Conservation (phyloP, 2,888 invertebrate genomes). For the Zygothrica quintamaculata region DNA sequence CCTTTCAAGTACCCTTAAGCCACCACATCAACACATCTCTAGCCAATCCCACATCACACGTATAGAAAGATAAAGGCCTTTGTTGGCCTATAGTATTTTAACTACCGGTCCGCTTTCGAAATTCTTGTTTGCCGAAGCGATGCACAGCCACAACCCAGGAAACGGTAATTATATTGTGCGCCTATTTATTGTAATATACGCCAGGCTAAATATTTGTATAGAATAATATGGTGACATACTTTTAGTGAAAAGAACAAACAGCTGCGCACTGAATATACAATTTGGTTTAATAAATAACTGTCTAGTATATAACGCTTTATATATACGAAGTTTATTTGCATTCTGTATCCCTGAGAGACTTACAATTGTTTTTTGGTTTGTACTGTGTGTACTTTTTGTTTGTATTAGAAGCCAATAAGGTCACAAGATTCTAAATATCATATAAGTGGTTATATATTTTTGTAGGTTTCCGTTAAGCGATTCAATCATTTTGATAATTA, state of each 20-base stretch:
- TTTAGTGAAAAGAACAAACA: conserved; percentile 37
- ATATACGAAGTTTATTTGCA: conserved; percentile 31
- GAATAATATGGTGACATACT: conserved; percentile 66
- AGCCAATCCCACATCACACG: no score
- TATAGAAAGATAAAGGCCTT: conserved; percentile 16
- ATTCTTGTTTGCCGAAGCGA: conserved; percentile 59
- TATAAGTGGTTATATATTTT: conserved; percentile 14
- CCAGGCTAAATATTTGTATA: conserved; percentile 51
- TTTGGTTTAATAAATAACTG: conserved; percentile 32
- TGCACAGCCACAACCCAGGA: conserved; percentile 11
- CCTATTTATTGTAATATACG: conserved; percentile 45
- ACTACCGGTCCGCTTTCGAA: conserved; percentile 48
- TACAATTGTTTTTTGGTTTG: conserved; percentile 19
- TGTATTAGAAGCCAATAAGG: conserved; percentile 26
- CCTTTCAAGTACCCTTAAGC: neutral
- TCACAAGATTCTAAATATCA: conserved; percentile 22
- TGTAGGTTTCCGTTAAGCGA: conserved; percentile 31
- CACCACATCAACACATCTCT: conserved; percentile 20
- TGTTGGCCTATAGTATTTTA: conserved; percentile 19
- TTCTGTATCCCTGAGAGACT: conserved; percentile 22
- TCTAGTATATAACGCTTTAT: conserved; percentile 13
- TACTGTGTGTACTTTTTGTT: conserved; percentile 33
- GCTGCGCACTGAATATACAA: conserved; percentile 55
- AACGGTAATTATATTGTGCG: conserved; percentile 15
- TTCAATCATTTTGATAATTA: conserved; percentile 43